Conservation (phyloP, 2,888 invertebrate genomes). For the Heliconius hortense region DNA sequence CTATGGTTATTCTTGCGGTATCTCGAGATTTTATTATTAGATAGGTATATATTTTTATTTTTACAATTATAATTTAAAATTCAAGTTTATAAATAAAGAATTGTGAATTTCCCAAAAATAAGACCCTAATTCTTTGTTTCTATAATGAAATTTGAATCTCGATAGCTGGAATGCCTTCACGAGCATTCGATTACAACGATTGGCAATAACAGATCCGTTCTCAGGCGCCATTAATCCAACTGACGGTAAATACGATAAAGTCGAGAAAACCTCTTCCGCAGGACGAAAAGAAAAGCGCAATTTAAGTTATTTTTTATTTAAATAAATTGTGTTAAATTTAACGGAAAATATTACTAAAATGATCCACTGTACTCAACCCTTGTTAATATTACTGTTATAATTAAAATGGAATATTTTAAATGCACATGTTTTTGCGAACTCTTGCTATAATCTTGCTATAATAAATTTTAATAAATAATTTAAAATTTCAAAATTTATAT, state of each 20-base stretch:
- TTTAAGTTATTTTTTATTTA: constrained; percentile 13
- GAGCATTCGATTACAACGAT: constrained; percentile 31
- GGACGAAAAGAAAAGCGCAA: background rate
- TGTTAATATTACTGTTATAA: too few relatives aligned
- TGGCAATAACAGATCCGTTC: constrained; percentile 33
- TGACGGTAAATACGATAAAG: constrained; percentile 30
- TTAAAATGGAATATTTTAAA: too few relatives aligned
- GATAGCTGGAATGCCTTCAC: constrained; percentile 24
- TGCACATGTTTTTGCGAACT: too few relatives aligned
- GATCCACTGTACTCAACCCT: background rate
- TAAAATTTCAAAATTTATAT: too few relatives aligned
- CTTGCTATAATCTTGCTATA: too few relatives aligned
- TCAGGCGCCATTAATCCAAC: constrained; percentile 24
- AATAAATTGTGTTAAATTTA: background rate
- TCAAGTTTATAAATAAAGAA: background rate
- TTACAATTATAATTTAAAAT: background rate
- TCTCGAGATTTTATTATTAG: background rate
- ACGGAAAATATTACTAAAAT: background rate
- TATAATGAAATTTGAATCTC: constrained; percentile 23
- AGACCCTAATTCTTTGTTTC: background rate
- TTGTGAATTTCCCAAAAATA: background rate
- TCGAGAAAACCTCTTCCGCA: constrained; percentile 7
- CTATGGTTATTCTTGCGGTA: background rate
- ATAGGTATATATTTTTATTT: background rate
- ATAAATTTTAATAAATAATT: too few relatives aligned